Base-by-base conservation (phyloP, 2,113 vertebrate genomes). In the Apistogramma diplotaenia region DNA sequence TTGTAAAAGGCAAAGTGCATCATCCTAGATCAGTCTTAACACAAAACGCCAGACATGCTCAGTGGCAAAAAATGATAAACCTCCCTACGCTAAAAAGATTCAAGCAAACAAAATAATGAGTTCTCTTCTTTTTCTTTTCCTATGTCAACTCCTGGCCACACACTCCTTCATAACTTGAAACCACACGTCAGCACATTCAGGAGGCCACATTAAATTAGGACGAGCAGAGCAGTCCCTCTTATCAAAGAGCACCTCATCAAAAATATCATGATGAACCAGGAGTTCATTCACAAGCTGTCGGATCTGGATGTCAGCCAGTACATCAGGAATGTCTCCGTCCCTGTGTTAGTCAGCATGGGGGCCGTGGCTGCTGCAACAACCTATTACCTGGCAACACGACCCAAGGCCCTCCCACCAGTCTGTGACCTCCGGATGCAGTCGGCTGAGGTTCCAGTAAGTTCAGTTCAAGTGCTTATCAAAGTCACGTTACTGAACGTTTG, bases 361-460 rank as follows among this genome's bases (percentile, higher is more conserved):
- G 96, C 96, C 0, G 95, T 97, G 2, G 96, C 97, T 0, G 97
- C 96, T 0, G 94, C 97, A 6, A 96, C 96, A 0, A 97, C 96
- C 3, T 98, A 96, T 92, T 98, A 96, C 96, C 96, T 97, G 31
- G 96, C 96, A 21, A 97, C 96, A 0, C 95, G 97, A 60, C 97
- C 97, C 0, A 96, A 94, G 78, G 93, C 97, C 56, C 89, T 96
- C 62, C 97, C 96, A 25, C 95, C 95, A 0, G 91, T 96, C 37
- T 99, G 96, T 13, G 95, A 98, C 86, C 93, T 98, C 57, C 62
- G 89, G 54, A 96, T 96, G 97, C 98, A 99, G 87, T 99, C 98
- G 0, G 90, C 97, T 57, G 97, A 98, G 92, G 65, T 97, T 25
- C 89, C 95, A 93, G 97, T 99, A 83, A 96, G 96, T 94, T 82